Percentiles rank a stretch among this genome's conserved stretches.
phyloP scores from a whole-genome alignment of 92 coral and sea anemone genomes.

The Porites divaricata region DNA sequence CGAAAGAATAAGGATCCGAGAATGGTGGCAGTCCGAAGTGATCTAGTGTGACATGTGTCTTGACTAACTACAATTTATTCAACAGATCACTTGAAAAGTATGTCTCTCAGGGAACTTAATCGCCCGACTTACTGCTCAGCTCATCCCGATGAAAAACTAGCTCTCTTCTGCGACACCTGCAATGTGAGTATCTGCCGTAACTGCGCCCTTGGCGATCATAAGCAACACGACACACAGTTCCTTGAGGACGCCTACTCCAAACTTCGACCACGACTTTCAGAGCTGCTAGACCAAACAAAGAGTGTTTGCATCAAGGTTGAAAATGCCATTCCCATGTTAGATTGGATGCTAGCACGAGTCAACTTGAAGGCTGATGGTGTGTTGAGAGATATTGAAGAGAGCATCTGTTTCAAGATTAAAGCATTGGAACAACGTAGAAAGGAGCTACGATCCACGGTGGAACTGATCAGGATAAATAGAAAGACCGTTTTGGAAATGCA shows the following conservation, averaged over 20 bases:
- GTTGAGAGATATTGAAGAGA: conserved; percentile 63
- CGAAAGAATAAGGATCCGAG: too few relatives aligned
- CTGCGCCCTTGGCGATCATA: conserved; percentile 67
- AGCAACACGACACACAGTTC: conserved; percentile 52
- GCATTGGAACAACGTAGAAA: conserved; percentile 65
- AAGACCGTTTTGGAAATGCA: conserved; percentile 62
- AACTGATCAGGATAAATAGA: conserved; percentile 56
- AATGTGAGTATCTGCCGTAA: conserved; percentile 64
- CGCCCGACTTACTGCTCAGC: conserved; percentile 59
- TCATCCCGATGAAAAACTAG: conserved; percentile 51
- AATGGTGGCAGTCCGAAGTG: too few relatives aligned
- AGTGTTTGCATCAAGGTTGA: conserved; percentile 57
- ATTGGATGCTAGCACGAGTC: conserved; percentile 59
- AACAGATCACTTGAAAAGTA: conserved; percentile 54
- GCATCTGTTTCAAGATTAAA: conserved; percentile 46
- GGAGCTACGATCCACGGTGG: conserved; percentile 56
- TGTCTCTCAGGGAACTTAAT: conserved; percentile 64
- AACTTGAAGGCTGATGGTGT: conserved; percentile 56
- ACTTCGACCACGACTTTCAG: conserved; percentile 46
- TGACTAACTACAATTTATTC: background rate
- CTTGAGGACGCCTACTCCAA: conserved; percentile 48
- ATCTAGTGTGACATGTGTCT: background rate
- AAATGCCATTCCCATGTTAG: conserved; percentile 60
- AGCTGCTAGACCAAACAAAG: conserved; percentile 48
- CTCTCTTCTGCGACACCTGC: conserved; percentile 64